phyloP scores from a whole-genome alignment of 2,797 vertebrate genomes.

The Clarias laeviceps region DNA sequence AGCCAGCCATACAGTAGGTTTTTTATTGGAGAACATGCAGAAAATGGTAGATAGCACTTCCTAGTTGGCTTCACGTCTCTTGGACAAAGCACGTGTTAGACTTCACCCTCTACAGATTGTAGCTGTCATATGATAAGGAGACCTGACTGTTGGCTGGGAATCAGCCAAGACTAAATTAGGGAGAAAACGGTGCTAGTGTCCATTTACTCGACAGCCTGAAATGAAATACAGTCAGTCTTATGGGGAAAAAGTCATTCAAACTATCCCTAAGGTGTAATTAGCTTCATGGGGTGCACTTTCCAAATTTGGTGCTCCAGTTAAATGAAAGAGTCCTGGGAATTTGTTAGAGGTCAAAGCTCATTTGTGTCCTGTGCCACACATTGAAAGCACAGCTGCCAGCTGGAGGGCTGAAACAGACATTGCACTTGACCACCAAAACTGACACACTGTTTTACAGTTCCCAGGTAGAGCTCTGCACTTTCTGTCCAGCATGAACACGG shows the following conservation, averaged over 20 bases:
- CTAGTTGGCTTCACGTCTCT: background rate
- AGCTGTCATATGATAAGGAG: background rate
- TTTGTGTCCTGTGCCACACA: background rate
- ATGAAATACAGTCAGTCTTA: background rate
- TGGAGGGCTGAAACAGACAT: background rate
- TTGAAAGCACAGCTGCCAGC: background rate
- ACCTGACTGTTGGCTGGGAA: background rate
- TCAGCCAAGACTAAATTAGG: background rate
- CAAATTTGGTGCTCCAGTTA: background rate
- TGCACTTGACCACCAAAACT: conserved; percentile 12
- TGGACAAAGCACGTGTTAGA: background rate
- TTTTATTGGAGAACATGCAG: background rate
- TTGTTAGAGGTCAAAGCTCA: conserved; percentile 14
- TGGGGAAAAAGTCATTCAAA: background rate
- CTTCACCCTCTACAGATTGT: background rate
- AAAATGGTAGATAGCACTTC: background rate
- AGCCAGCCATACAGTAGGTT: background rate
- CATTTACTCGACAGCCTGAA: background rate
- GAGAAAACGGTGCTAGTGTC: background rate
- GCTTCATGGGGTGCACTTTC: background rate
- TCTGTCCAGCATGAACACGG: conserved; percentile 33
- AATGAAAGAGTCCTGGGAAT: background rate
- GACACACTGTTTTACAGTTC: background rate
- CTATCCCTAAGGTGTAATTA: background rate
- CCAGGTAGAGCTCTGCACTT: conserved; percentile 20